These are phyloP conservation scores for Platycheirus rosarum DNA, from an alignment of 2,888 invertebrate species.

Conservation along the genomic window DNA sequence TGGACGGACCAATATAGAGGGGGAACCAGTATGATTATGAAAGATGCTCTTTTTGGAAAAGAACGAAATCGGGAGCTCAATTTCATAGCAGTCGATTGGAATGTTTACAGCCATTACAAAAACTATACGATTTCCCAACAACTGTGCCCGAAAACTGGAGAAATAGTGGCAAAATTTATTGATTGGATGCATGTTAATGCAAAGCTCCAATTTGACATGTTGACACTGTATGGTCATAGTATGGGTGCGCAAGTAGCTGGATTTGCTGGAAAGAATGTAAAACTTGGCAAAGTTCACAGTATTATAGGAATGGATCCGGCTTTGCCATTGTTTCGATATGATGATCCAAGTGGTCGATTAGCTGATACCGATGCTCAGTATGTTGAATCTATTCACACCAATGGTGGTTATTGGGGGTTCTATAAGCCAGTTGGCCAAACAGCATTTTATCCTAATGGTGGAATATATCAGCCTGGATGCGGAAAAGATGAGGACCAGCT, in stretches of 20 bases:
- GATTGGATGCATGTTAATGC: constrained; percentile 82
- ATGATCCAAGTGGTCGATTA: constrained; percentile 66
- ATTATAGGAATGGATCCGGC: constrained; percentile 83
- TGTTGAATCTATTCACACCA: constrained; percentile 77
- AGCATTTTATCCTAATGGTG: constrained; percentile 83
- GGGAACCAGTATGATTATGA: too few relatives aligned
- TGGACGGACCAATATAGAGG: constrained; percentile 84
- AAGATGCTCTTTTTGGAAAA: constrained; percentile 83
- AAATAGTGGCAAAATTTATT: constrained; percentile 75
- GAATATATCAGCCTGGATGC: constrained; percentile 84
- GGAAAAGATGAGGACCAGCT: constrained; percentile 74
- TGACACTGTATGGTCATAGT: constrained; percentile 84
- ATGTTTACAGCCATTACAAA: constrained; percentile 81
- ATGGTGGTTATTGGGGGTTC: constrained; percentile 76
- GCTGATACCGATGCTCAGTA: constrained; percentile 76
- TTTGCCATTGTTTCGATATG: constrained; percentile 74
- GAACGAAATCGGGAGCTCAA: constrained; percentile 84
- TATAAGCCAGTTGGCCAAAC: constrained; percentile 78
- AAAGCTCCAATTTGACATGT: constrained; percentile 82
- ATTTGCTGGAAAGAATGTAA: constrained; percentile 84
- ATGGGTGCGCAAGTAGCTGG: constrained; percentile 85
- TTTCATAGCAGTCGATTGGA: constrained; percentile 85
- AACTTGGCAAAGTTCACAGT: constrained; percentile 83
- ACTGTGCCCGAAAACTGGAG: constrained; percentile 74
- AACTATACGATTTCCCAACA: constrained; percentile 84